Evolutionary conservation across 2,888 invertebrate genomes (phyloP).

Genomic region (Mystacides longicornis): DNA sequence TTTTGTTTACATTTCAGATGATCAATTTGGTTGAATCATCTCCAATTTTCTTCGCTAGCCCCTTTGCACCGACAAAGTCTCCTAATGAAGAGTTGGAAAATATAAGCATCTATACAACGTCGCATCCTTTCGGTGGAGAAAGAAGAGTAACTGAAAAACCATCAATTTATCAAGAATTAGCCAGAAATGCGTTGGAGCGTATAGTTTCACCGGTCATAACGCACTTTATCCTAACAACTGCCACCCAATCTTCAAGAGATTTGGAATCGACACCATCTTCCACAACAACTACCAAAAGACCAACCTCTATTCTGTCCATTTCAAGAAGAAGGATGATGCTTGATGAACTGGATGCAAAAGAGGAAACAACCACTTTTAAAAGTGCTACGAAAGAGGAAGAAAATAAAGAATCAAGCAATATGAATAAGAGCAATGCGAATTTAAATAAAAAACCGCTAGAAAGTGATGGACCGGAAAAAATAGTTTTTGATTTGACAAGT

Average conservation of each 20-base stretch:
- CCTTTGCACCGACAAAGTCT: conserved; percentile 8
- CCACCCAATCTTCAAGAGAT: conserved; percentile 12
- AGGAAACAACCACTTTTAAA: not conserved
- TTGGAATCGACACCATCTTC: conserved; percentile 6
- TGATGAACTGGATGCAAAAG: conserved; percentile 14
- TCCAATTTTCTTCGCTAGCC: conserved; percentile 21
- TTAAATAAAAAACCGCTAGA: conserved; percentile 12
- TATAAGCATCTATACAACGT: conserved; percentile 43
- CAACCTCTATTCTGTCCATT: not conserved
- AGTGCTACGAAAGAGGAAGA: conserved; percentile 5
- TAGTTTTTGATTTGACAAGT: conserved; percentile 11
- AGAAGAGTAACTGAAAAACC: conserved; percentile 29
- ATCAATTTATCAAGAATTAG: conserved; percentile 43
- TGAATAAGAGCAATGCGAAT: conserved; percentile 17
- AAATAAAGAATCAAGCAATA: conserved; percentile 17
- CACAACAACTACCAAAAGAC: not conserved
- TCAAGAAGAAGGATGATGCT: conserved; percentile 4
- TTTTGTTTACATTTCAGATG: not conserved
- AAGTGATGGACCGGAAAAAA: conserved; percentile 16
- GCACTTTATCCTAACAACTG: conserved; percentile 9
- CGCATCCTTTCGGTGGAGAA: conserved; percentile 27
- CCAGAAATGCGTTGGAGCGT: conserved; percentile 41
- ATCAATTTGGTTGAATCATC: conserved; percentile 1
- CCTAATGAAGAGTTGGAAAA: conserved; percentile 17
- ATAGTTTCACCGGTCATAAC: conserved; percentile 39